phyloP scores from a whole-genome alignment of 2,888 invertebrate species.

The Gortyna flavago region DNA sequence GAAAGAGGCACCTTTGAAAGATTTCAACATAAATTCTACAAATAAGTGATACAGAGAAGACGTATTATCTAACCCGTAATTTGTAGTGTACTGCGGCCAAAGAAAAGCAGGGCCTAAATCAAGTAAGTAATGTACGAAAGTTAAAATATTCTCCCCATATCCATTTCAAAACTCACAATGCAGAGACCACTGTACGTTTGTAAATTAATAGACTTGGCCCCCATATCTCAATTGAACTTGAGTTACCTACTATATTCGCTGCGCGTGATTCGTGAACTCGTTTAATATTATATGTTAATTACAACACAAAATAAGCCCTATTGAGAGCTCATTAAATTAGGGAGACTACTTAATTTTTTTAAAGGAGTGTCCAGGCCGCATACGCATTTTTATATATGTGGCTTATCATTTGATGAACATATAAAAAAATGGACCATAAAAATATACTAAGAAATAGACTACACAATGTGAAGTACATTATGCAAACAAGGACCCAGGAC shows the following conservation, averaged over 20 bases:
- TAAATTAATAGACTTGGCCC: not conserved
- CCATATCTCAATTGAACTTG: not conserved
- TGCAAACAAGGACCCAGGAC: not conserved
- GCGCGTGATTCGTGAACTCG: not conserved
- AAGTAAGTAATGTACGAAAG: too few species aligned
- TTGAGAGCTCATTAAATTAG: not conserved
- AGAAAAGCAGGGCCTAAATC: not conserved
- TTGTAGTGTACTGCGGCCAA: too few species aligned
- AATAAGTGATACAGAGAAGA: constrained; percentile 1
- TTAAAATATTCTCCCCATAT: too few species aligned
- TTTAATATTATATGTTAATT: not conserved
- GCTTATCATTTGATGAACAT: not conserved
- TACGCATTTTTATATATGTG: too few species aligned
- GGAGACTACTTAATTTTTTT: too few species aligned
- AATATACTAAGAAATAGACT: too few species aligned
- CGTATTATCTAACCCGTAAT: not conserved
- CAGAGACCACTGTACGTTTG: not conserved
- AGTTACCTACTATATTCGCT: not conserved
- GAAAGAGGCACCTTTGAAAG: not conserved
- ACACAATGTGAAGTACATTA: not conserved
- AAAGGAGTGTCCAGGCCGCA: too few species aligned
- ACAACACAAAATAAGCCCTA: not conserved
- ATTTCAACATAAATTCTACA: not conserved
- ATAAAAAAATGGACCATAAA: too few species aligned
- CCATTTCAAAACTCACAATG: not conserved